Evolutionary conservation across 1,140 invertebrate genomes (phyloP).

Genomic region (Aporrectodea caliginosa): DNA sequence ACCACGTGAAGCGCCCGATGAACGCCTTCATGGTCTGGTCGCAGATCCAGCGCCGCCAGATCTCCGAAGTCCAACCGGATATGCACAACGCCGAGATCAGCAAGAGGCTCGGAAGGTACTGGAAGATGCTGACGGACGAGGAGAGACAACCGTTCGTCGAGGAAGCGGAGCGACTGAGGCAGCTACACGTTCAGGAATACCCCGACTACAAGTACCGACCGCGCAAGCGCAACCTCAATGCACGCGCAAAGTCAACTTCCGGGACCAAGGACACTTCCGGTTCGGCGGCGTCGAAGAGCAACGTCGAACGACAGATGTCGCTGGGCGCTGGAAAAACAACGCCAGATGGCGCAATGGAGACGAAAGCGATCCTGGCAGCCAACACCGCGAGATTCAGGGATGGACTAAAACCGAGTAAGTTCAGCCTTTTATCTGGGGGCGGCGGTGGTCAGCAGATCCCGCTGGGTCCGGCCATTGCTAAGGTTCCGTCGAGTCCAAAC

Average conservation of each 20-base stretch:
- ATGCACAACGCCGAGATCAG: constrained; percentile 99
- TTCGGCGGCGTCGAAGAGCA: no score
- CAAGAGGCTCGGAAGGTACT: constrained; percentile 92
- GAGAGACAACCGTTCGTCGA: constrained; percentile 99
- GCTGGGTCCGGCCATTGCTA: background rate
- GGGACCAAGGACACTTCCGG: background rate
- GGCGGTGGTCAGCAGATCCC: no score
- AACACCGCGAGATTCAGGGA: background rate
- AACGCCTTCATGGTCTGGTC: constrained; percentile 57
- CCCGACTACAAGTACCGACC: constrained; percentile 89
- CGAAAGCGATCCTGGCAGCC: background rate
- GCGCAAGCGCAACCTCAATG: constrained; percentile 36
- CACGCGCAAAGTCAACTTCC: no score
- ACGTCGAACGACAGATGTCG: background rate
- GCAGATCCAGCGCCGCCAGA: constrained; percentile 87
- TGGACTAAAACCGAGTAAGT: background rate
- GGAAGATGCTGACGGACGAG: constrained; percentile 96
- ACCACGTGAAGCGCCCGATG: constrained; percentile 62
- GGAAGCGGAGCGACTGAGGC: constrained; percentile 93
- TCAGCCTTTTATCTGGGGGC: background rate
- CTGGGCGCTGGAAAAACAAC: background rate
- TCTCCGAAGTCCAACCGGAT: constrained; percentile 88
- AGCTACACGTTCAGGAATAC: constrained; percentile 98
- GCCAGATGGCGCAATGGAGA: background rate
- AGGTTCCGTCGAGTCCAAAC: background rate